Percentiles rank a stretch among this genome's conserved stretches.
Conservation (phyloP, 1,140 invertebrate genomes). For the Cydia pomonella region DNA sequence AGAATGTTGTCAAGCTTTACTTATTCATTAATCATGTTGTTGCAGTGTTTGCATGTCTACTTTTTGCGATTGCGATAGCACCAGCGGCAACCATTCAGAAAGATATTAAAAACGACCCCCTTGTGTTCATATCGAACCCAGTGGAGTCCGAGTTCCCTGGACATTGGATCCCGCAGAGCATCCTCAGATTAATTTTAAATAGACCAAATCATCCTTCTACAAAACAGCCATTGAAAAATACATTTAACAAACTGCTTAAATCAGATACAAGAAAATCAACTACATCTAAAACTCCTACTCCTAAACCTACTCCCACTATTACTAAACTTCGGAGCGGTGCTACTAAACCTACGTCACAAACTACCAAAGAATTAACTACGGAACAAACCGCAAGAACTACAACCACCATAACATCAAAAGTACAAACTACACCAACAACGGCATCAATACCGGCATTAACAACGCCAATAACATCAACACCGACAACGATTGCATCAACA, state of each 20-base stretch:
- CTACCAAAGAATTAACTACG: neutral
- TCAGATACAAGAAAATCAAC: neutral
- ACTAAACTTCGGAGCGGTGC: neutral
- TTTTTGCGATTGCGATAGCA: no score
- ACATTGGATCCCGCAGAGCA: constrained; percentile 57
- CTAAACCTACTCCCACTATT: neutral
- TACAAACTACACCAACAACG: neutral
- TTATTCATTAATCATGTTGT: neutral
- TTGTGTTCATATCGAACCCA: constrained; percentile 56
- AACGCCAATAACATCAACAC: neutral
- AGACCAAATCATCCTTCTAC: constrained; percentile 24
- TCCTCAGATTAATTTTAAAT: constrained; percentile 51
- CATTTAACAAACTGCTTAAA: neutral
- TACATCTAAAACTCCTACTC: neutral
- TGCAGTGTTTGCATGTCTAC: neutral
- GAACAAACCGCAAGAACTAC: neutral
- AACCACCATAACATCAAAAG: neutral
- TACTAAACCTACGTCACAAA: neutral
- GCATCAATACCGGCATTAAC: neutral
- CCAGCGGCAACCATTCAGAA: neutral
- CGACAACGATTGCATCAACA: neutral
- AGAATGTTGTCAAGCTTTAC: no score
- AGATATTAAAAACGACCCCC: constrained; percentile 36
- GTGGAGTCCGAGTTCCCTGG: constrained; percentile 56
- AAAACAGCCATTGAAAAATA: constrained; percentile 29